Base-by-base conservation (phyloP, 92 coral and sea anemone species). In the Diadumene lineata region DNA sequence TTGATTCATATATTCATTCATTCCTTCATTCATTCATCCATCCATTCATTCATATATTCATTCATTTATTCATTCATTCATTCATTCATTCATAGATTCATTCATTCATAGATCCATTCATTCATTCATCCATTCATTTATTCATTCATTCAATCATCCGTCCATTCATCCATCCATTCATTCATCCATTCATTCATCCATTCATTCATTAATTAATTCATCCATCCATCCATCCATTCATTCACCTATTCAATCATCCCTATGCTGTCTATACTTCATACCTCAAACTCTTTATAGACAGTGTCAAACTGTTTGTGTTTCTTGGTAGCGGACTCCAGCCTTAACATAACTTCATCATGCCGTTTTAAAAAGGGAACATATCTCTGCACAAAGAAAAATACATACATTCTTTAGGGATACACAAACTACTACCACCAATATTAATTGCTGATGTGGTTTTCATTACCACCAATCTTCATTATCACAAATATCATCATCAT, bases 271-370 rank as follows among this genome's bases (percentile, higher is more conserved):
- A 16, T 1, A 58, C 31, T 4, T 2, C 73, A 13, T 82, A 96
- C 99, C 99, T 92, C 99, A 78, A 96, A 96, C 33, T 96, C 99
- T 64, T 96, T 96, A 84, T 96, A 96, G 13, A 88, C 83, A 17
- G 79, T 84, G 50, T 96, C 99, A 84, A 96, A 96, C 43, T 90
- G 92, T 70, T 82, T 88, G 31, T 84, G 74, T 56, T 77, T 96
- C 60, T 77, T 86, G 23, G 96, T 89, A 18, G 97, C 88, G 56
- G 85, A 88, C 31, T 92, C 97, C 26, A 96, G 84, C 34, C 87
- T 90, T 63, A 92, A 56, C 91, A 96, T 81, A 11, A 96, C 96
- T 82, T 96, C 88, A 67, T 89, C 99, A 58, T 96, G 99, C 66
- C 79, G 75, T 69, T 84, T 92, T 21, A 96, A 56, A 58, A 88